Conservation (phyloP, 2,888 invertebrate species). For the Chelonus formosanus region DNA sequence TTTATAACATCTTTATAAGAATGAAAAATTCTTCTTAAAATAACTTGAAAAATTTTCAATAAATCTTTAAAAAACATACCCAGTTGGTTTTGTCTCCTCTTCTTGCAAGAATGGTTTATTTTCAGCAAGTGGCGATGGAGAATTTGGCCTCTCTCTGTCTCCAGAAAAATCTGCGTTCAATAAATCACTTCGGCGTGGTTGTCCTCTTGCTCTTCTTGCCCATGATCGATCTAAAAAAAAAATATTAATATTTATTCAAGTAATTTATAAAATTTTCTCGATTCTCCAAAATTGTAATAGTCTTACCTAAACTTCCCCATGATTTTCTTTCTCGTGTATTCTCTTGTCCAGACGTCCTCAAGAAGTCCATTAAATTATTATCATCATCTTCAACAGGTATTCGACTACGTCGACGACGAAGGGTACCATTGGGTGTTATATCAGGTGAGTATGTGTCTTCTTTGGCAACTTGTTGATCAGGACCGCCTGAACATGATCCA, state of each 20-base stretch:
- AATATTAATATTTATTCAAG: background rate
- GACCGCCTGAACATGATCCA: slow-evolving; percentile 69
- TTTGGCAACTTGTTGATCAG: slow-evolving; percentile 62
- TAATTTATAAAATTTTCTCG: background rate
- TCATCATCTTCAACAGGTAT: slow-evolving; percentile 86
- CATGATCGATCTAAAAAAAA: slow-evolving; percentile 80
- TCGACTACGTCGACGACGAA: slow-evolving; percentile 81
- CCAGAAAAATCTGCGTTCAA: slow-evolving; percentile 76
- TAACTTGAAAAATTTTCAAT: too few species aligned
- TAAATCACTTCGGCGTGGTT: slow-evolving; percentile 81
- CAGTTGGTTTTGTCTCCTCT: slow-evolving; percentile 70
- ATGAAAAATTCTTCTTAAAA: too few species aligned
- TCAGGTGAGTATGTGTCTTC: slow-evolving; percentile 73
- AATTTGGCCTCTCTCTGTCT: slow-evolving; percentile 78
- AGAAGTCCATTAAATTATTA: slow-evolving; percentile 84
- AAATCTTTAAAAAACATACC: slow-evolving; percentile 55
- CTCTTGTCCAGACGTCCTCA: slow-evolving; percentile 76
- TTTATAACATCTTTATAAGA: too few species aligned
- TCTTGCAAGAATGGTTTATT: slow-evolving; percentile 67
- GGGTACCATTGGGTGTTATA: slow-evolving; percentile 88
- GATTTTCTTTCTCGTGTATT: slow-evolving; percentile 80
- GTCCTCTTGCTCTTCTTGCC: slow-evolving; percentile 81
- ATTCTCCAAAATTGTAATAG: background rate
- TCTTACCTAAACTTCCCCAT: slow-evolving; percentile 82
- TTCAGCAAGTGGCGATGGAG: slow-evolving; percentile 73